Conservation (phyloP, 2,113 vertebrate species). For the Cnemophilus loriae region DNA sequence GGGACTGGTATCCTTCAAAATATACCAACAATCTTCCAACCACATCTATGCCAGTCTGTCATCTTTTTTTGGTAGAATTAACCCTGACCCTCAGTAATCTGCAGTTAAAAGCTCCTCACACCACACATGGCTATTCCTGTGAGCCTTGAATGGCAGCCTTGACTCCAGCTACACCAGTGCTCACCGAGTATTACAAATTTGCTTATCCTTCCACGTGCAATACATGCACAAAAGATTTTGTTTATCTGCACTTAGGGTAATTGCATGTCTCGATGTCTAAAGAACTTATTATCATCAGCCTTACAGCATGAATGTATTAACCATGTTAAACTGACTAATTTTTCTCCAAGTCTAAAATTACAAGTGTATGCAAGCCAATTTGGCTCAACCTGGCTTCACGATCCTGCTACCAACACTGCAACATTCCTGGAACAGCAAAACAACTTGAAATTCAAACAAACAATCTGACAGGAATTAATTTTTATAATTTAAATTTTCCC, state of each 20-base stretch:
- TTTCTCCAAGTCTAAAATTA: neutral
- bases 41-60: neutral
- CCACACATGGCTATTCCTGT: neutral
- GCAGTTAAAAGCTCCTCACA: neutral
- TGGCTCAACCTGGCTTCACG: neutral
- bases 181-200: neutral
- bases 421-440: neutral
- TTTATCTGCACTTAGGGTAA: neutral
- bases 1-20: neutral
- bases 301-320: neutral
- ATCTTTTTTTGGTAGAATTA: neutral
- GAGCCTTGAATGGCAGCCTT: neutral
- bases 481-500: neutral
- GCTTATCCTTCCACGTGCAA: neutral
- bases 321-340: neutral
- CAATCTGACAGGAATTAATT: conserved; percentile 22
- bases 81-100: neutral
- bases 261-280: neutral
- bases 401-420: neutral
- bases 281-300: neutral
- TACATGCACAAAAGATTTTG: neutral
- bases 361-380: neutral
- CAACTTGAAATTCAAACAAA: conserved; percentile 4
- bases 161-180: accelerated
- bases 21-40: neutral